Conservation (phyloP, 2,888 invertebrate genomes). For the Dryadula phaetusa region DNA sequence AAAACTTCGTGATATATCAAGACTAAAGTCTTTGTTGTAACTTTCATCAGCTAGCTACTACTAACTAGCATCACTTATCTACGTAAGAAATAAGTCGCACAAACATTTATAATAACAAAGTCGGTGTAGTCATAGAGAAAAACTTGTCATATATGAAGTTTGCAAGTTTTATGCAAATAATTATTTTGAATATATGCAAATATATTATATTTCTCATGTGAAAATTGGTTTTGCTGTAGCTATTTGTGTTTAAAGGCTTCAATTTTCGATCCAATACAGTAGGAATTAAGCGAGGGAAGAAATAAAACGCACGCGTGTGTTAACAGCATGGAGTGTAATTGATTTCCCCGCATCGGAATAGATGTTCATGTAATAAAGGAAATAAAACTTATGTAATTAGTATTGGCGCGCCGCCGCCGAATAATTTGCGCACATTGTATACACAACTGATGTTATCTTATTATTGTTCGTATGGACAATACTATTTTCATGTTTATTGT, state of each 20-base stretch:
- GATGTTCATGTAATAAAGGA: slow-evolving; percentile 31
- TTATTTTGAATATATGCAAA: not conserved
- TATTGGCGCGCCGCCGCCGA: not conserved
- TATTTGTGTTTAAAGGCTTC: slow-evolving; percentile 26
- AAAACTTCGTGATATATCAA: slow-evolving; percentile 20
- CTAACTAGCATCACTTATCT: too few relatives aligned
- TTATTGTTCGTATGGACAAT: not conserved
- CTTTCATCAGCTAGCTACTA: slow-evolving; percentile 15
- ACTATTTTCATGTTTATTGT: not conserved
- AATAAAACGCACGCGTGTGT: slow-evolving; percentile 39
- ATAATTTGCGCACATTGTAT: slow-evolving; percentile 3
- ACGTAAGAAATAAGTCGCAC: slow-evolving; percentile 12
- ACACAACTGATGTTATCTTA: slow-evolving; percentile 1
- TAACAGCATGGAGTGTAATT: slow-evolving; percentile 37
- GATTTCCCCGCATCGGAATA: slow-evolving; percentile 35
- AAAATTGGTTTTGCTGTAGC: not conserved
- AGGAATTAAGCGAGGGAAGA: slow-evolving; percentile 35
- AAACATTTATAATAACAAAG: slow-evolving; percentile 22
- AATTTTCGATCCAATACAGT: slow-evolving; percentile 37
- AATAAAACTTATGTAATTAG: slow-evolving; percentile 27
- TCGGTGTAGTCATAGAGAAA: not conserved
- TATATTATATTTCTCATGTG: not conserved
- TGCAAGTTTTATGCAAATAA: slow-evolving; percentile 4
- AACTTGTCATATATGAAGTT: slow-evolving; percentile 8
- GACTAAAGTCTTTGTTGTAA: slow-evolving; percentile 25